phyloP scores from a whole-genome alignment of 2,797 vertebrate species.

The Rhinatrema bivittatum region DNA sequence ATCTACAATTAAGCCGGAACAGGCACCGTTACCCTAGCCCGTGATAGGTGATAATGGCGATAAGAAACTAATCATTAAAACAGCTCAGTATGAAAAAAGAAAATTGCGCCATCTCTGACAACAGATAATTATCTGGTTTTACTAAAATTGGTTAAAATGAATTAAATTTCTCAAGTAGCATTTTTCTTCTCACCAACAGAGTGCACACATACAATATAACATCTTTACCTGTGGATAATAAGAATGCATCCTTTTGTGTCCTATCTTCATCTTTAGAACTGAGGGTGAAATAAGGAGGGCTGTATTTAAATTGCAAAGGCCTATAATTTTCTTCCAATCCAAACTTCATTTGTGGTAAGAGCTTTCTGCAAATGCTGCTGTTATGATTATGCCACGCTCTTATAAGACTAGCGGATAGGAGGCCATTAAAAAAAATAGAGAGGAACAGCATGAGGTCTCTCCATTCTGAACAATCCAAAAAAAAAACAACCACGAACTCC shows the following conservation, averaged over 20 bases:
- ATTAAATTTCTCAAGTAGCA: constrained; percentile 44
- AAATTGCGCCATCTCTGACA: constrained; percentile 9
- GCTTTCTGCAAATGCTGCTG: constrained; percentile 35
- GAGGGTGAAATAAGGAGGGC: constrained; percentile 24
- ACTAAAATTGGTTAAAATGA: constrained; percentile 40
- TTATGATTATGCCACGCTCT: constrained; percentile 24
- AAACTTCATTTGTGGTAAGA: constrained; percentile 49
- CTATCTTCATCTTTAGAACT: constrained; percentile 27
- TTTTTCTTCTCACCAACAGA: constrained; percentile 38
- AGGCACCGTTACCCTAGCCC: no score
- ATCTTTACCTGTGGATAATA: constrained; percentile 50
- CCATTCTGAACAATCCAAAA: constrained; percentile 11
- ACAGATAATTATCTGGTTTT: constrained; percentile 14
- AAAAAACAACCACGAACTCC: no score
- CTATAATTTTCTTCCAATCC: constrained; percentile 55
- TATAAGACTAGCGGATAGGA: constrained; percentile 27
- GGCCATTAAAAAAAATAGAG: constrained; percentile 42
- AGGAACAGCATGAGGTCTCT: constrained; percentile 25
- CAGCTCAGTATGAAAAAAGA: constrained; percentile 15
- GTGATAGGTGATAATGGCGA: no score
- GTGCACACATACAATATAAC: constrained; percentile 28
- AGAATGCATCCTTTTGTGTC: constrained; percentile 17
- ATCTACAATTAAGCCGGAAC: no score
- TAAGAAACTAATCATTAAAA: no score
- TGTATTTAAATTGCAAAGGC: constrained; percentile 41